Evolutionary conservation across 2,113 vertebrate genomes (phyloP).

Genomic region (Ammodytes marinus): DNA sequence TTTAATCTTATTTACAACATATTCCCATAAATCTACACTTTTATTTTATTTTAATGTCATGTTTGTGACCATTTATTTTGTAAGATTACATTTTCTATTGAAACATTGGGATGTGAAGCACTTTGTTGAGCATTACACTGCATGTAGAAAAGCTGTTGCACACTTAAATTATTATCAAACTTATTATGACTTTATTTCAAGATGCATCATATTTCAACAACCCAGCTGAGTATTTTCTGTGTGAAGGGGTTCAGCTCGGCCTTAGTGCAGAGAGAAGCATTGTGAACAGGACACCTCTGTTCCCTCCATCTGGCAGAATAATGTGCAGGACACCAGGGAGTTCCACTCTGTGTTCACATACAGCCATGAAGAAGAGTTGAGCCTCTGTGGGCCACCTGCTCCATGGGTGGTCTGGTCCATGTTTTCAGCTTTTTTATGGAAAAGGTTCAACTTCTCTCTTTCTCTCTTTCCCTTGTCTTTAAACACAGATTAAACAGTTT

Average conservation of each 20-base stretch:
- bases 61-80: too few species aligned
- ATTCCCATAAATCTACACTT: too few species aligned
- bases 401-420: conserved; percentile 3
- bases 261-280: not conserved
- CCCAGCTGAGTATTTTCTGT: not conserved
- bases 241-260: not conserved
- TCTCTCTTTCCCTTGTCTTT: not conserved
- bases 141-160: not conserved
- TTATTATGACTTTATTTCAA: too few species aligned
- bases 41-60: too few species aligned
- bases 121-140: too few species aligned
- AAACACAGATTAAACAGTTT: conserved; percentile 14
- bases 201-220: not conserved
- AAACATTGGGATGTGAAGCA: too few species aligned
- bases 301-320: conserved; percentile 13
- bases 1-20: too few species aligned
- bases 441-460: not conserved
- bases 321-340: conserved; percentile 23
- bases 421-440: not conserved
- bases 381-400: not conserved
- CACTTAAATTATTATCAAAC: too few species aligned
- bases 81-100: too few species aligned
- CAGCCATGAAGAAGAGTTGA: not conserved
- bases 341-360: not conserved
- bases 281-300: conserved; percentile 33